Percentiles rank a stretch among this genome's conserved stretches.
phyloP scores from a whole-genome alignment of 2,888 invertebrate species.

The Colostygia pectinataria region DNA sequence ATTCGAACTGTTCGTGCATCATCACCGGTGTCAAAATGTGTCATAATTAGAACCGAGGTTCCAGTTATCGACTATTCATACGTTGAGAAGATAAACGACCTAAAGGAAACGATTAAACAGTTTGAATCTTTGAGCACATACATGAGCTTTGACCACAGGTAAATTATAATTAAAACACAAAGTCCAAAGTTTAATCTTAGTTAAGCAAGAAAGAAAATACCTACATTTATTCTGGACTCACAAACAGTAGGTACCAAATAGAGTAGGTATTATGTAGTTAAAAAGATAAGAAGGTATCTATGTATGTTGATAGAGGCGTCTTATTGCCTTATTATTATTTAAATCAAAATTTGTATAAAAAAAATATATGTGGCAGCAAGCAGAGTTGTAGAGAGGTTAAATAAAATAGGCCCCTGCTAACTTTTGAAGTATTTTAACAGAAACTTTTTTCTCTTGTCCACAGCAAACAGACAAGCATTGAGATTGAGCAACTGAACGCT shows the following conservation, averaged over 20 bases:
- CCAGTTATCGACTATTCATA: constrained; percentile 81
- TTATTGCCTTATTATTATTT: no score
- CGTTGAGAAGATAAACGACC: constrained; percentile 80
- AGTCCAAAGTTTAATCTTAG: no score
- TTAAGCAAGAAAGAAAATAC: no score
- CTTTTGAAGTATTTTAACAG: not conserved
- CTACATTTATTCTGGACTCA: no score
- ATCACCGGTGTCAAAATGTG: constrained; percentile 58
- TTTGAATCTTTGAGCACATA: constrained; percentile 84
- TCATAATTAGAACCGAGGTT: constrained; percentile 64
- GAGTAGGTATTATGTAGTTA: no score
- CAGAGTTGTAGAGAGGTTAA: no score
- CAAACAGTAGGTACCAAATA: no score
- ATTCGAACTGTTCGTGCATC: constrained; percentile 54
- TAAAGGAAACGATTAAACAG: constrained; percentile 85
- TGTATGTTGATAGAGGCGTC: no score
- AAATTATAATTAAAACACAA: constrained; percentile 32
- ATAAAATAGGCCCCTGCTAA: no score
- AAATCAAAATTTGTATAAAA: no score
- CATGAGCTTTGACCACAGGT: constrained; percentile 87
- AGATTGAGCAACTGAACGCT: constrained; percentile 97
- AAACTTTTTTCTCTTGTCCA: constrained; percentile 8
- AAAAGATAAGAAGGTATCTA: no score
- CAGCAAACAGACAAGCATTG: constrained; percentile 98
- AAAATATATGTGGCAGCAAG: no score